Percentiles rank a stretch among this genome's conserved stretches.
Evolutionary conservation across 2,797 vertebrate genomes (phyloP).

Genomic region (Ciconia nigra): DNA sequence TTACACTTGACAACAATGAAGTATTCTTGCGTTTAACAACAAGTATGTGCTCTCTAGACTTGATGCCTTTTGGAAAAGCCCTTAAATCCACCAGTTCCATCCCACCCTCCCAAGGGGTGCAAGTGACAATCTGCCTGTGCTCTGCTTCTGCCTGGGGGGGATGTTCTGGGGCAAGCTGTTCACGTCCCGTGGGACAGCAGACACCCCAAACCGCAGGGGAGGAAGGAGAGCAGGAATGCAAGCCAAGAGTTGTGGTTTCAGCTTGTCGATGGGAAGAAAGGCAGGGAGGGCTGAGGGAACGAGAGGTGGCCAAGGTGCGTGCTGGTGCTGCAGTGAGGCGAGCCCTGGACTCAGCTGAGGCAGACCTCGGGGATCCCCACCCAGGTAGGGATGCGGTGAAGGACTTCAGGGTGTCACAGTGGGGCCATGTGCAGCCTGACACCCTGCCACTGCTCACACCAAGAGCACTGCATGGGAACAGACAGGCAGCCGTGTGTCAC

Average conservation of each 20-base stretch:
- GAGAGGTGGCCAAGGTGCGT: background rate
- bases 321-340: fast-evolving
- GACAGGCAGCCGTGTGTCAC: background rate
- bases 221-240: background rate
- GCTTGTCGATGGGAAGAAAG: background rate
- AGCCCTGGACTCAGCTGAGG: background rate
- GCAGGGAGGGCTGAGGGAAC: background rate
- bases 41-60: background rate
- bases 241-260: background rate
- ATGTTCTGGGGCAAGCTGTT: background rate
- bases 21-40: background rate
- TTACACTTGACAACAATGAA: constrained; percentile 19
- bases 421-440: background rate
- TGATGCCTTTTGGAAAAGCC: background rate
- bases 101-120: background rate
- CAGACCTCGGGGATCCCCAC: background rate
- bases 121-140: background rate
- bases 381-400: fast-evolving
- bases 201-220: background rate
- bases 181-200: background rate
- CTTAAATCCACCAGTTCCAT: background rate
- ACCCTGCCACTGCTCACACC: background rate
- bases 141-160: background rate
- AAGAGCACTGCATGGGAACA: background rate
- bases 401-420: background rate